Conservation (phyloP, 2,113 vertebrate genomes). For the Solenodon paradoxus region DNA sequence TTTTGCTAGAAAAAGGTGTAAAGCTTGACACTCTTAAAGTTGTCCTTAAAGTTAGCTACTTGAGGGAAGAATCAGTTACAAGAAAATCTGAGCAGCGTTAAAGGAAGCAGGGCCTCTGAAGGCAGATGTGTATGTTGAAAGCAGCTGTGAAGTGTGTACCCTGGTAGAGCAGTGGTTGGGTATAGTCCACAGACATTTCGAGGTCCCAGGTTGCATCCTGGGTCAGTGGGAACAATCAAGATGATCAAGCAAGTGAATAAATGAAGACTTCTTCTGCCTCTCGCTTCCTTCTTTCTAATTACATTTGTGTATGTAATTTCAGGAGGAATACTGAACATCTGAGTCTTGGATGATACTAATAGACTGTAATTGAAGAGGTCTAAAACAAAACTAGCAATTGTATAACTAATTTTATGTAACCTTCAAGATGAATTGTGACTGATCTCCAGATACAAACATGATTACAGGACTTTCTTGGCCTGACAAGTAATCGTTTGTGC, state of each 20-base stretch:
- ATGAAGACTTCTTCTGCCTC: too few relatives aligned
- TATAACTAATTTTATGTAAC: neutral
- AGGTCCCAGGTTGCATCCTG: too few relatives aligned
- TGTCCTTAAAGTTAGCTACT: neutral
- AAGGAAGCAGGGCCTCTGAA: neutral
- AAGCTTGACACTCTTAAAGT: neutral
- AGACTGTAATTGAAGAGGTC: too few relatives aligned
- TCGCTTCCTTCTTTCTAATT: too few relatives aligned
- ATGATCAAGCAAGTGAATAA: too few relatives aligned
- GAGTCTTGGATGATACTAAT: too few relatives aligned
- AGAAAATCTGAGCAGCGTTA: neutral
- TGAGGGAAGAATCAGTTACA: neutral
- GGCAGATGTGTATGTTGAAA: neutral
- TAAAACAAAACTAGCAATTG: neutral
- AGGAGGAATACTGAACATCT: too few relatives aligned
- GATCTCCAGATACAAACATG: neutral
- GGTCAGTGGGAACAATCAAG: too few relatives aligned
- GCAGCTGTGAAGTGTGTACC: too few relatives aligned
- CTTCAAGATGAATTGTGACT: neutral
- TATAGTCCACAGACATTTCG: too few relatives aligned
- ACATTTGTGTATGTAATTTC: too few relatives aligned
- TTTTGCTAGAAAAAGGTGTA: neutral
- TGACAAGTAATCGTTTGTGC: neutral
- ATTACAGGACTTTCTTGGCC: fast-evolving
- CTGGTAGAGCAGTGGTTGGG: too few relatives aligned